Conservation (phyloP, 2,888 invertebrate genomes). For the Drosophila paranaensis region DNA sequence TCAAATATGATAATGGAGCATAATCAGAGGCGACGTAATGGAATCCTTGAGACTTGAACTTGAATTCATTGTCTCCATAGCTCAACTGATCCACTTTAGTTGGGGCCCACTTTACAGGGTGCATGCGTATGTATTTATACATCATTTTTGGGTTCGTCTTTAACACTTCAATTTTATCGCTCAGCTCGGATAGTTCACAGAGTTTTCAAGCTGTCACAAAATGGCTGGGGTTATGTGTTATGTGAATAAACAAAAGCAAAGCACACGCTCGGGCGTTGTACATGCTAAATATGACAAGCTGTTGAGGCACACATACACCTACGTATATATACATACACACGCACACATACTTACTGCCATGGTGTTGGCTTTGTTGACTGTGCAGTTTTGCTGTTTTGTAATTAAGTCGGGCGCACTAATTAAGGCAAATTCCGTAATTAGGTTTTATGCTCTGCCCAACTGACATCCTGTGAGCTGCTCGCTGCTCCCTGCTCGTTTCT, state of each 20-base stretch:
- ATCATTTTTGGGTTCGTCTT: background rate
- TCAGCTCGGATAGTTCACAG: background rate
- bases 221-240: slow-evolving; percentile 19
- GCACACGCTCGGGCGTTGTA: slow-evolving; percentile 45
- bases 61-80: background rate
- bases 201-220: slow-evolving; percentile 10
- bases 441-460: slow-evolving; percentile 49
- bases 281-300: slow-evolving; percentile 53
- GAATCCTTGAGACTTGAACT: background rate
- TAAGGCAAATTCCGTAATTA: slow-evolving; percentile 66
- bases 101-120: background rate
- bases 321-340: background rate
- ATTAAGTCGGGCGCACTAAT: slow-evolving; percentile 71
- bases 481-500: background rate
- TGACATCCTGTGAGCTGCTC: slow-evolving; percentile 2
- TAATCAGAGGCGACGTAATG: slow-evolving; percentile 2
- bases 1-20: slow-evolving; percentile 22
- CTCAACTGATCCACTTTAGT: background rate
- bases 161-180: slow-evolving; percentile 2
- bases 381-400: slow-evolving; percentile 59
- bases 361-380: slow-evolving; percentile 45
- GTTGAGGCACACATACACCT: slow-evolving; percentile 36
- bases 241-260: slow-evolving; percentile 36
- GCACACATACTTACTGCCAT: slow-evolving; percentile 5
- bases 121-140: too few species aligned